phyloP scores from a whole-genome alignment of 2,888 invertebrate genomes.

The Lottia gigantea region DNA sequence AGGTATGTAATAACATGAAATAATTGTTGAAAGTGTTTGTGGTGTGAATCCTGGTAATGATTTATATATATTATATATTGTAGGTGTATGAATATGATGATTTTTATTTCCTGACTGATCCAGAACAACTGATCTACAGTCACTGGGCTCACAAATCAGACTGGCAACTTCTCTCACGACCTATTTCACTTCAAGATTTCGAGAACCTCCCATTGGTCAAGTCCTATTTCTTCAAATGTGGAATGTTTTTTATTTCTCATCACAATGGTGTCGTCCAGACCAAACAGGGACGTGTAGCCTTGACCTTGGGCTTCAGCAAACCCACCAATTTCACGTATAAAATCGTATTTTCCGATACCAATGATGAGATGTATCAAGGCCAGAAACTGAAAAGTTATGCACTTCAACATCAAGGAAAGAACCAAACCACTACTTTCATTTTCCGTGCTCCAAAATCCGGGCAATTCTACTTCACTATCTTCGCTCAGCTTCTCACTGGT shows the following conservation, averaged over 20 bases:
- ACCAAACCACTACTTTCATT: constrained; percentile 63
- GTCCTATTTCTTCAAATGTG: constrained; percentile 68
- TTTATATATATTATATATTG: too few relatives aligned
- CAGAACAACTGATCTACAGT: constrained; percentile 74
- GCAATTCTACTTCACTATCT: constrained; percentile 66
- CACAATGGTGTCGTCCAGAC: constrained; percentile 65
- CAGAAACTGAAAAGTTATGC: constrained; percentile 64
- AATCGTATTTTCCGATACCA: constrained; percentile 59
- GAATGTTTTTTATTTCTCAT: constrained; percentile 64
- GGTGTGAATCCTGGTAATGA: too few relatives aligned
- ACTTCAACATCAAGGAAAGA: constrained; percentile 65
- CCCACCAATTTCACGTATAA: constrained; percentile 69
- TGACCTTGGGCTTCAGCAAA: constrained; percentile 65
- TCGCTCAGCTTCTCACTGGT: constrained; percentile 64
- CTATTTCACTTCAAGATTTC: constrained; percentile 61
- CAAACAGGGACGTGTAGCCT: constrained; percentile 61
- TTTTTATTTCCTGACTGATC: constrained; percentile 98
- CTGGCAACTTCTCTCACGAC: constrained; percentile 64
- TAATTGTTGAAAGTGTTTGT: too few relatives aligned
- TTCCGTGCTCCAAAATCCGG: constrained; percentile 62
- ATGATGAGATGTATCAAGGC: constrained; percentile 61
- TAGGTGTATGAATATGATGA: constrained; percentile 94
- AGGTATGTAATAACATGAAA: too few relatives aligned
- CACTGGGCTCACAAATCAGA: constrained; percentile 66
- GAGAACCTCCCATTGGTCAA: constrained; percentile 68